Conservation (phyloP, 2,888 invertebrate species). For the Phragmatobia fuliginosa region DNA sequence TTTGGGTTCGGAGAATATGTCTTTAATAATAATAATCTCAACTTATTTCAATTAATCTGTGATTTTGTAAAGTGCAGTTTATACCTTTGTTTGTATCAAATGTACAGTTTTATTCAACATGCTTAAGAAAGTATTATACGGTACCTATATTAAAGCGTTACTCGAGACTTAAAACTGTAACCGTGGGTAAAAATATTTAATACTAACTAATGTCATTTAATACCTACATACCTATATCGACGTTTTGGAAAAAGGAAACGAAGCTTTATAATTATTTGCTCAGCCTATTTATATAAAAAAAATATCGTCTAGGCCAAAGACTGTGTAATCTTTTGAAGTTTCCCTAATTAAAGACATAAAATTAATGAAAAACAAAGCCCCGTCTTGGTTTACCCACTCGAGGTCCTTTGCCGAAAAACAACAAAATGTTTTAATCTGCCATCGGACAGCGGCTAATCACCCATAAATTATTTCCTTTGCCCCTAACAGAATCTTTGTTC, state of each 20-base stretch:
- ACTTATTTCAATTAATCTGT: background rate
- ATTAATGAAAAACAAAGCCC: background rate
- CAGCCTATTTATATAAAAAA: background rate
- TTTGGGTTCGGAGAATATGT: background rate
- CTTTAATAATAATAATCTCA: background rate
- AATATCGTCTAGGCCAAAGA: conserved; percentile 2
- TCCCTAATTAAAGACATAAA: conserved; percentile 4
- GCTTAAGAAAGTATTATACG: no score
- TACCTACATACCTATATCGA: background rate
- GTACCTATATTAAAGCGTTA: no score
- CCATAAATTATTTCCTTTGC: conserved; percentile 24
- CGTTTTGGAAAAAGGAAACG: background rate
- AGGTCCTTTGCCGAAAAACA: background rate
- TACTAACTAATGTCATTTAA: background rate
- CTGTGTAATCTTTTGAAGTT: conserved; percentile 4
- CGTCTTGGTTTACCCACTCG: background rate
- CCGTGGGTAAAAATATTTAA: no score
- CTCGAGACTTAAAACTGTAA: no score
- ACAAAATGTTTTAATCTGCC: conserved; percentile 10
- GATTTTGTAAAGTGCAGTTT: background rate
- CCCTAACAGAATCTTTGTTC: conserved; percentile 11
- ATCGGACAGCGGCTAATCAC: conserved; percentile 21
- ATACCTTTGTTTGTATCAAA: no score
- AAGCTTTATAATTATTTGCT: background rate
- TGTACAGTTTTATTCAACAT: no score